Percentiles rank a stretch among this genome's conserved stretches.
Evolutionary conservation across 2,113 vertebrate species (phyloP).

Genomic region (Nannospalax galili): DNA sequence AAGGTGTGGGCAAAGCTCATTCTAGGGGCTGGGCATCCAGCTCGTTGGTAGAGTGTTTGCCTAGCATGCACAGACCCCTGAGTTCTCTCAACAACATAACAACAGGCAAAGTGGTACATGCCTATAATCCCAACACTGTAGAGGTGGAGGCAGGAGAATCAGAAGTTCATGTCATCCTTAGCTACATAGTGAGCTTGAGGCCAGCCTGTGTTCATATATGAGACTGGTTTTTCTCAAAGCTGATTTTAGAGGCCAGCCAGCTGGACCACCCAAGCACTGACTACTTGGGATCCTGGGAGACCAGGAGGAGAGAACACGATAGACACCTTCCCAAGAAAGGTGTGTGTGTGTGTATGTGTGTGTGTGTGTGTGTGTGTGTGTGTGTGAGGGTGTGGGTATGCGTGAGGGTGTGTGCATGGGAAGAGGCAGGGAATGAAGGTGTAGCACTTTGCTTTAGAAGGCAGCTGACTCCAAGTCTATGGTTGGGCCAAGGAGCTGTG

Average conservation of each 20-base stretch:
- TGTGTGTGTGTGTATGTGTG: background rate
- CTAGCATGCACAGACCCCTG: background rate
- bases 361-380: fast-evolving
- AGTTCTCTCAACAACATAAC: background rate
- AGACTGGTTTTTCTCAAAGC: background rate
- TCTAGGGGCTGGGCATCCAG: background rate
- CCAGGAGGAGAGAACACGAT: background rate
- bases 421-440: background rate
- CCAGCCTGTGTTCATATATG: background rate
- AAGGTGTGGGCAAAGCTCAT: background rate
- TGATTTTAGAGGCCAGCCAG: background rate
- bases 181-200: background rate
- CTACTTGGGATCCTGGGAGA: background rate
- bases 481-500: background rate
- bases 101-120: background rate
- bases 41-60: background rate
- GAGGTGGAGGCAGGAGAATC: background rate
- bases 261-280: background rate
- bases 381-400: background rate
- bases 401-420: fast-evolving
- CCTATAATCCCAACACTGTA: background rate
- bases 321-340: background rate
- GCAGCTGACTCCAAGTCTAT: background rate
- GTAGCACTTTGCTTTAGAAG: background rate
- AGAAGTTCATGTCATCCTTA: background rate